Base-by-base conservation (phyloP, 2,113 vertebrate genomes). In the Microtus richardsoni region DNA sequence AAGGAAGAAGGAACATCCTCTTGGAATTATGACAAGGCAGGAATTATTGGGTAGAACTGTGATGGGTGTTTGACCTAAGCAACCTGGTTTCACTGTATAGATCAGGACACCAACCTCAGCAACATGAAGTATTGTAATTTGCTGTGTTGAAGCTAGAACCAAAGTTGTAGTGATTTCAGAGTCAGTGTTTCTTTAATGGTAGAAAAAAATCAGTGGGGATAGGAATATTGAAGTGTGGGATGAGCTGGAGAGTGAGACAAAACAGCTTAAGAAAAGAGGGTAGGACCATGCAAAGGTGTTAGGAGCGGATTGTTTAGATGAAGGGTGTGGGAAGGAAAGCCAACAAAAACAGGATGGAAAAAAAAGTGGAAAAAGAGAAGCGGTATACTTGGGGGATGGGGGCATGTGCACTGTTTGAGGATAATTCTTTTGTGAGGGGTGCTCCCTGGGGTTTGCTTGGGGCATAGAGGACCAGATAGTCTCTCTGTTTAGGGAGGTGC, bases 401-500 rank as follows among this genome's bases (percentile, higher is more conserved):
- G 58, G 28, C 5, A 19, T 0, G 7, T 41, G 4, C 26, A 52
- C 21, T 64, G 12, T 19, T 54, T n/a, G 73, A 41, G 75, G 64
- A 89, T 5, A 66, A 1, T 49, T 95, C 75, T 90, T 84, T 39
- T 68, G 78, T 94, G 16, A 64, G 36, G 82, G 73, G 91, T n/a
- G 77, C 19, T 70, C 30, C 8, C 12, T 30, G 14, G 78, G 44
- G 24, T 84, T 91, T 80, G 9, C 78, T 71, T 80, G 74, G 66
- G 92, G 44, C 36, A 47, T 60, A 68, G 64, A 95, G 36, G 49
- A 77, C 91, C 75, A 88, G 84, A 71, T 75, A 73, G 44, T 41
- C 41, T 94, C 83, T 89, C 87, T 86, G 26, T 88, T 88, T 85
- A 85, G 90, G 58, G 74, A 39, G 47, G 78, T 95, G 95, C 89